phyloP scores from a whole-genome alignment of 2,797 vertebrate genomes.

The Chiroxiphia lanceolata region DNA sequence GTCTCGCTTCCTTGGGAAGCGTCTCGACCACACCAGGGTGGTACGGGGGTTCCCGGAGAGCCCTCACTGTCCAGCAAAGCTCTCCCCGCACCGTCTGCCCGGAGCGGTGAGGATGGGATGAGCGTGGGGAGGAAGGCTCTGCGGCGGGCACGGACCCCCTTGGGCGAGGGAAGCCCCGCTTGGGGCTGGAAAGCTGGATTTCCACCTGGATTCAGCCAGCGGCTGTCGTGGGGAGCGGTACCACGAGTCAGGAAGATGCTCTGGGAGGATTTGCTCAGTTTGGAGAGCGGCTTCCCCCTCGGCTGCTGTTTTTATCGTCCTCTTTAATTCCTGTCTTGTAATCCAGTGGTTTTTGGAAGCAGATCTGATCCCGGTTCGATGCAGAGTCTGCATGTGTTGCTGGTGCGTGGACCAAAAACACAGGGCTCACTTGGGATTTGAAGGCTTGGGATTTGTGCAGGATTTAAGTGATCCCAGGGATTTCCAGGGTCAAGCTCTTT shows the following conservation, averaged over 20 bases:
- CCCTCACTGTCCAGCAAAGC: background rate
- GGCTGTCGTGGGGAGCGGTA: background rate
- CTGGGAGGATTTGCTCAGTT: background rate
- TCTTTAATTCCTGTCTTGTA: background rate
- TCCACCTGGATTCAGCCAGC: background rate
- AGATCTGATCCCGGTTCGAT: fast-evolving
- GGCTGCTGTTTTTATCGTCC: background rate
- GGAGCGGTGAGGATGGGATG: background rate
- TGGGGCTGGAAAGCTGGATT: background rate
- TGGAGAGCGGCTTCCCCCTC: background rate
- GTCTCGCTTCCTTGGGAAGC: background rate
- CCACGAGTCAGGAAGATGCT: background rate
- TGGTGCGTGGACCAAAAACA: fast-evolving
- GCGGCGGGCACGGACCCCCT: fast-evolving
- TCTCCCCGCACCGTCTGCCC: background rate
- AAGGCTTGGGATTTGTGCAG: background rate
- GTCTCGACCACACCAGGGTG: background rate
- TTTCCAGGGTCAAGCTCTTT: background rate
- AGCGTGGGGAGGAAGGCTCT: background rate
- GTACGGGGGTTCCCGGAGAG: background rate
- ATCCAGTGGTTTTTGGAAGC: background rate
- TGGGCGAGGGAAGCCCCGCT: fast-evolving
- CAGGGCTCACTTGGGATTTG: background rate
- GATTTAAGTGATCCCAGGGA: background rate
- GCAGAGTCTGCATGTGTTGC: background rate